Base-by-base conservation (phyloP, 2,797 vertebrate species). In the Microctenopoma stevenorrisi region DNA sequence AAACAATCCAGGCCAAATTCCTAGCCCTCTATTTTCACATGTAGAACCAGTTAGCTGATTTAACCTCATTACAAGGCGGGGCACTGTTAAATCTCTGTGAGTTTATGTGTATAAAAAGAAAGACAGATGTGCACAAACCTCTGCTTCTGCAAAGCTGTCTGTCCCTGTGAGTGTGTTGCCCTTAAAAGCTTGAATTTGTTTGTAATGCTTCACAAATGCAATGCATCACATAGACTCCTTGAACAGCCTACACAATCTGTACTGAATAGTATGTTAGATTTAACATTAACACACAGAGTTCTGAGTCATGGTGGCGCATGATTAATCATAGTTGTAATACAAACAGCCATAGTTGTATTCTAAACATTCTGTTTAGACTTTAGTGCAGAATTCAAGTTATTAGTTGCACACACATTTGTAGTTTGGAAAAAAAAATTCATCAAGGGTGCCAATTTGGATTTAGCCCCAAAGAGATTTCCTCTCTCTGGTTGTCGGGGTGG, bases 361-460 rank as follows among this genome's bases (percentile, higher is more conserved):
- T n/a, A 15, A 6, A 46, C 16, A 60, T 57, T 16, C 22, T 56
- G 9, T 56, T 81, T 46, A 30, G 4, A 38, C 74, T 67, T 83
- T 37, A 46, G 64, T 18, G 48, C 26, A n/a, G 33, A 53, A 58
- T 63, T 76, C 13, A 78, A 80, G 74, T 83, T 77, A 58, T 70
- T 61, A 59, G 51, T 66, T 56, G 37, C 79, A 54, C 72, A 59
- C 70, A 82, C 62, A 71, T 69, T 86, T 84, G 79, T 48, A 51
- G 69, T 75, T 73, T 68, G 52, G 26, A 64, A 86, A 81, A 64
- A 86, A 81, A 79, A 22, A 22, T 22, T 84, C 56, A 88, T 76
- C 72, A 87, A 87, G 80, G 81, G 83, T 91, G 91, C 93, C 91
- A 94, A 92, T 92, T 94, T 93, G 91, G 91, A 92, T 85, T 84